A percentile compares a stretch with the other conserved stretches of the same genome.
Evolutionary conservation across 2,888 invertebrate species (phyloP).

Genomic region (Diarsia dahlii): DNA sequence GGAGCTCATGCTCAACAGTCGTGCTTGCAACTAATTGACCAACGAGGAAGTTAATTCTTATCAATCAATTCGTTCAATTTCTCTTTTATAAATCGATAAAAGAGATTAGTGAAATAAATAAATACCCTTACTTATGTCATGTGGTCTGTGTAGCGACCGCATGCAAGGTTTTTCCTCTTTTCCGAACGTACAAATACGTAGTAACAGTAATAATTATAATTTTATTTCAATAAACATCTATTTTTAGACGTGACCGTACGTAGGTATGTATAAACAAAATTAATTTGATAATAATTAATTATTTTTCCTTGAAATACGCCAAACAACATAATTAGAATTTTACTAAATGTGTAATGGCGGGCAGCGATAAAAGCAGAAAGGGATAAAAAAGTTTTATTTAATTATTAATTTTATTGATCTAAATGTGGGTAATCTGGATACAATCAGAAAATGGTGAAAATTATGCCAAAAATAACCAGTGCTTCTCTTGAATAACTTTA

Average conservation of each 20-base stretch:
- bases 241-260: constrained; percentile 31
- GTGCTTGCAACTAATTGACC: too few species aligned
- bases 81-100: not conserved
- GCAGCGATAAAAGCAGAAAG: not conserved
- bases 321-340: constrained; percentile 16
- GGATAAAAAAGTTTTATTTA: not conserved
- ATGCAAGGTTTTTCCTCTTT: constrained; percentile 29
- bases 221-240: constrained; percentile 39
- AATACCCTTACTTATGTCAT: too few species aligned
- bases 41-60: too few species aligned
- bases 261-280: constrained; percentile 15
- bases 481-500: not conserved
- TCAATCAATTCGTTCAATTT: not conserved
- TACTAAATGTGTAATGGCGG: constrained; percentile 2
- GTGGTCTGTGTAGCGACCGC: constrained; percentile 6
- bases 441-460: not conserved
- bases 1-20: too few species aligned
- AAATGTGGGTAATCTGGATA: not conserved
- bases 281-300: constrained; percentile 43
- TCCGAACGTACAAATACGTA: constrained; percentile 1
- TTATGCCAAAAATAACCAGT: not conserved
- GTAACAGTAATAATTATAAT: constrained; percentile 26
- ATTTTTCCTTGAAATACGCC: constrained; percentile 41
- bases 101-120: not conserved
- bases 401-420: not conserved